These are phyloP conservation scores for Meteorus colon DNA, from an alignment of 2,888 invertebrate species.

Conservation along the genomic window DNA sequence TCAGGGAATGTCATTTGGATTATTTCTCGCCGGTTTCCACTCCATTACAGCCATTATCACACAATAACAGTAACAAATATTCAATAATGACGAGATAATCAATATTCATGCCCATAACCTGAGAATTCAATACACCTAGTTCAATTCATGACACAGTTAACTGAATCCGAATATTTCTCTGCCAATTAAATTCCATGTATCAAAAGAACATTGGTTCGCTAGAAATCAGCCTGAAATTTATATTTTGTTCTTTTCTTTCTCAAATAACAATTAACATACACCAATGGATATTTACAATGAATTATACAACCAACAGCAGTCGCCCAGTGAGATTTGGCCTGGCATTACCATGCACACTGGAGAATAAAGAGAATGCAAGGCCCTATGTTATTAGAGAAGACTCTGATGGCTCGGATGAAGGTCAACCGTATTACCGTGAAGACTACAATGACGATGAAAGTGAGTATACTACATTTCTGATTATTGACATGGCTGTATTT, in stretches of 20 bases:
- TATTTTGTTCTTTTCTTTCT: background rate
- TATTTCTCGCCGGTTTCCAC: slow-evolving; percentile 39
- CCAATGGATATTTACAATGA: slow-evolving; percentile 20
- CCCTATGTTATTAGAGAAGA: slow-evolving; percentile 84
- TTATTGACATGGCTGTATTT: slow-evolving; percentile 2
- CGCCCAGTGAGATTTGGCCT: slow-evolving; percentile 87
- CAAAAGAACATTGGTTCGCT: slow-evolving; percentile 65
- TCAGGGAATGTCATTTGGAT: slow-evolving; percentile 41
- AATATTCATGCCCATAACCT: background rate
- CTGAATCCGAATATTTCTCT: slow-evolving; percentile 28
- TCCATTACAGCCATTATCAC: slow-evolving; percentile 47
- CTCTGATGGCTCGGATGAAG: slow-evolving; percentile 76
- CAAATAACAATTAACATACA: background rate
- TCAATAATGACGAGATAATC: background rate
- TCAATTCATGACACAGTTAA: background rate
- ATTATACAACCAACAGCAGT: slow-evolving; percentile 75
- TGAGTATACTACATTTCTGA: slow-evolving; percentile 57
- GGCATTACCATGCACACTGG: slow-evolving; percentile 83
- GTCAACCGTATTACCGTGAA: slow-evolving; percentile 83
- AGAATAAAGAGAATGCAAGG: slow-evolving; percentile 91
- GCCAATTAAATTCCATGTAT: no score
- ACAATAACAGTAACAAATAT: slow-evolving; percentile 19
- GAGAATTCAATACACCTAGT: background rate
- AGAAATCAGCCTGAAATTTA: slow-evolving; percentile 55
- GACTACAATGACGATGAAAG: slow-evolving; percentile 80